Percentiles rank a stretch among this genome's conserved stretches.
phyloP scores from a whole-genome alignment of 2,113 vertebrate genomes.

The Urocolius indicus region DNA sequence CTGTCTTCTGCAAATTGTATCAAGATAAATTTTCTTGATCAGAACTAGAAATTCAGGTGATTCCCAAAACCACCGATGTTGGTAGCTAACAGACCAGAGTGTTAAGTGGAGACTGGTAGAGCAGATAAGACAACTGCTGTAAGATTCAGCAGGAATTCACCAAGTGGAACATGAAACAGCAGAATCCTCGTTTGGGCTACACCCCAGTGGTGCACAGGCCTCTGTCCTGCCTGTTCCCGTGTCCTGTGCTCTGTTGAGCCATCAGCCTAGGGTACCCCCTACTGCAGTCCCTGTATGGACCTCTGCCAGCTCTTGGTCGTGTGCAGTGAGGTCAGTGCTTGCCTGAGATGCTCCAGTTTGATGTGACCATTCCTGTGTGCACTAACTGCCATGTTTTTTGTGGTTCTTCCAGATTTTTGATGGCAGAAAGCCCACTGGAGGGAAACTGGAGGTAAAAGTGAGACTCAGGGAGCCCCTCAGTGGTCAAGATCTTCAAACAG shows the following conservation, averaged over 20 bases:
- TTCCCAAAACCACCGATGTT: background rate
- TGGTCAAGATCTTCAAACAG: conserved; percentile 88
- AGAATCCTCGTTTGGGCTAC: background rate
- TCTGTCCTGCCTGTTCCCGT: background rate
- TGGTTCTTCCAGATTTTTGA: conserved; percentile 87
- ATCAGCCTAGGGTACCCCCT: background rate
- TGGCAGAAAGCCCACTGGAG: conserved; percentile 92
- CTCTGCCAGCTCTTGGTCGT: background rate
- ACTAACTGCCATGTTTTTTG: background rate
- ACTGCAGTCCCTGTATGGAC: background rate
- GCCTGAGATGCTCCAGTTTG: background rate
- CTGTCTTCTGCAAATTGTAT: background rate
- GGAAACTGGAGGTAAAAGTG: conserved; percentile 91
- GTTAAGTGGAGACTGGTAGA: background rate
- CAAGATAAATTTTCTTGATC: background rate
- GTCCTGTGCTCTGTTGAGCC: background rate
- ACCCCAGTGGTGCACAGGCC: background rate
- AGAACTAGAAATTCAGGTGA: background rate
- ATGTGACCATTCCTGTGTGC: rapidly evolving
- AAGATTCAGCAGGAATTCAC: background rate
- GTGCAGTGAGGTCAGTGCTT: background rate
- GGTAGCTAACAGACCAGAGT: background rate
- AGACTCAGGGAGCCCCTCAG: conserved; percentile 92
- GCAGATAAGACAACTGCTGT: background rate
- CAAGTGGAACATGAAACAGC: background rate